phyloP scores from a whole-genome alignment of 37 sponge, comb jelly and placozoan genomes.

The Cliona cf. orientalis region DNA sequence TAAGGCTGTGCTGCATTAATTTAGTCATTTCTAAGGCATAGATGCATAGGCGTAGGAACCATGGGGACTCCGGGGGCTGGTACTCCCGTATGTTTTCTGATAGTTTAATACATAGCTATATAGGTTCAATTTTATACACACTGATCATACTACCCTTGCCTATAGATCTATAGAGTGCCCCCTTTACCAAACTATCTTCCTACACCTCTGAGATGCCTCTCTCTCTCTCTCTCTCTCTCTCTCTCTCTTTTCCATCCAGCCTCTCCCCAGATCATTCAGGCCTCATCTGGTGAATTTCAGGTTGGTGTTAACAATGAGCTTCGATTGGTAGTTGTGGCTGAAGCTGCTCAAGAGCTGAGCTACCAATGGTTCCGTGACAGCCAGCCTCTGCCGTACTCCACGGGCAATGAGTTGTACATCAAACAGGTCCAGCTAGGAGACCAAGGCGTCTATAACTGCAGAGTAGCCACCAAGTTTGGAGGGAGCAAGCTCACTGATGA shows the following conservation, averaged over 20 bases:
- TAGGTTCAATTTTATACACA: neutral
- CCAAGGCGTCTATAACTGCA: conserved; percentile 68
- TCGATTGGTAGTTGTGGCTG: conserved; percentile 6
- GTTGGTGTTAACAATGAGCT: neutral
- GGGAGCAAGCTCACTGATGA: conserved; percentile 31
- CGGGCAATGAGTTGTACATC: conserved; percentile 30
- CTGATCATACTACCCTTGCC: too few relatives aligned
- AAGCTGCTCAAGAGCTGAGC: conserved; percentile 3
- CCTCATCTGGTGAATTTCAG: neutral
- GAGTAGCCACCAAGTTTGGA: conserved; percentile 57
- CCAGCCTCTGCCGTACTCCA: conserved; percentile 37
- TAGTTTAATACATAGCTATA: too few relatives aligned
- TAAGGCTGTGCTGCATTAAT: too few relatives aligned
- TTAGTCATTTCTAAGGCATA: too few relatives aligned
- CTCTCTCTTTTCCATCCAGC: conserved; percentile 4
- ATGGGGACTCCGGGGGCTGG: too few relatives aligned
- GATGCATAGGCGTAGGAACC: too few relatives aligned
- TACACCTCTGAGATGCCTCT: neutral
- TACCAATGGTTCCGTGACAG: conserved; percentile 86
- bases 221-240: neutral
- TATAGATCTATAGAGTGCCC: neutral
- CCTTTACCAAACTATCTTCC: neutral
- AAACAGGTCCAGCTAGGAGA: conserved; percentile 12
- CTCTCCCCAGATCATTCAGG: neutral
- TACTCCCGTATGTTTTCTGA: too few relatives aligned